Evolutionary conservation across 2,113 vertebrate species (phyloP).

Genomic region (Formicarius rufipectus): DNA sequence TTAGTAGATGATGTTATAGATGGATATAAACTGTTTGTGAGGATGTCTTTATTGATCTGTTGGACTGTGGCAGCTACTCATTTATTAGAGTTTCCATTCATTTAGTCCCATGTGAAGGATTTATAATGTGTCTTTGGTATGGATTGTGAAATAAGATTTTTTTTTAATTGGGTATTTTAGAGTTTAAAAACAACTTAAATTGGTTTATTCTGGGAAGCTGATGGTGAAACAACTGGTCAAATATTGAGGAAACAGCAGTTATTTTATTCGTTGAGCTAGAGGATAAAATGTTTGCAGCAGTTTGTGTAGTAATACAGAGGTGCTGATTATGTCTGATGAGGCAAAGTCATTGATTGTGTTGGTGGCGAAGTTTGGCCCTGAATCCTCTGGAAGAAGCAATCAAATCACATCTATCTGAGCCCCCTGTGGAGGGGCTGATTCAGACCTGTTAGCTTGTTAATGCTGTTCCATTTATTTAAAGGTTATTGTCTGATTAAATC

Average conservation of each 20-base stretch:
- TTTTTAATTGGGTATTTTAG: background rate
- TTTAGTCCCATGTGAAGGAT: constrained; percentile 12
- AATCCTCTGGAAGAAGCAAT: constrained; percentile 25
- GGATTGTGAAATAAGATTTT: background rate
- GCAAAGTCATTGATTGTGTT: background rate
- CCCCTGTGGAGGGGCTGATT: background rate
- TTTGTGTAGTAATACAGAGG: background rate
- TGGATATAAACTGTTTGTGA: constrained; percentile 48
- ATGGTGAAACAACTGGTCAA: constrained; percentile 4
- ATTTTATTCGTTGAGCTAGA: background rate
- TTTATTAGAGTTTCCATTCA: background rate
- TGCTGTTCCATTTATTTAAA: background rate
- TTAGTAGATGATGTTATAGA: constrained; percentile 27
- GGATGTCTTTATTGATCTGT: constrained; percentile 58
- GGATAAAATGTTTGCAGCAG: background rate
- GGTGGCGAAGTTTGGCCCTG: background rate
- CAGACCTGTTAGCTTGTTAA: background rate
- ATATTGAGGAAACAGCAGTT: background rate
- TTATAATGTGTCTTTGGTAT: constrained; percentile 19
- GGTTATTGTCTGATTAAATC: constrained; percentile 33
- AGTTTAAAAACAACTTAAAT: constrained; percentile 8
- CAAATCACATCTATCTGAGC: background rate
- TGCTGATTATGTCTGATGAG: constrained; percentile 22
- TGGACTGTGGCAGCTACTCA: background rate
- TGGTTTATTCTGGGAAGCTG: background rate